Evolutionary conservation across 2,797 vertebrate species (phyloP), one percentile per base, ranked within the genome.

Genomic region (Xiphorhynchus erythropygius): DNA sequence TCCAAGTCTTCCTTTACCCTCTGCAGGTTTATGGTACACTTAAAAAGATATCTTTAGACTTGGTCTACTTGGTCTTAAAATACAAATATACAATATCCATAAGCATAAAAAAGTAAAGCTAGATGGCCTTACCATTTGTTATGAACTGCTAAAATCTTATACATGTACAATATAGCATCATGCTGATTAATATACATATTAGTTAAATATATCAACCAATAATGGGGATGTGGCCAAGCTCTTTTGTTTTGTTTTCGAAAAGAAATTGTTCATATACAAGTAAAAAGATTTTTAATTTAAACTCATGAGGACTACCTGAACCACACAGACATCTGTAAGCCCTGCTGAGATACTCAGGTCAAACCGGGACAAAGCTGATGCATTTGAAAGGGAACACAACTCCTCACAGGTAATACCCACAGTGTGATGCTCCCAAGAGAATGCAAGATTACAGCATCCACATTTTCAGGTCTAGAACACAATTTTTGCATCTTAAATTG

Each of bases 31-130:
- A 89, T 82, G 62, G 92, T 91, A 95, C 91, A 89, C 95, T 93
- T 94, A 87, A 95, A 97, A 97, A 93, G 95, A 78, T 96, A 73
- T 87, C 73, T 97, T 97, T 87, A 88, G 91, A 97, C 93, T 96
- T 97, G 95, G 95, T 97, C 97, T 98, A 92, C 97, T 97, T 95
- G 97, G 96, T 98, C 96, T 93, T 98, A 97, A 96, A 96, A 96
- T 97, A 98, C 96, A 97, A 97, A 98, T 95, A 95, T 97, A 98
- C 97, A 97, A 89, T 91, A 98, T 97, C 96, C 97, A 88, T 91
- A 91, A 97, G 96, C 97, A 89, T 95, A 95, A 96, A 96, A 94
- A 96, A 97, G 92, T 95, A 97, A 97, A 98, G 97, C 97, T 94
- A 94, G 94, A 85, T 90, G 92, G 97, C 97, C 97, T 97, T 96